phyloP scores from a whole-genome alignment of 1,140 invertebrate genomes.

The Drosophila dunni region DNA sequence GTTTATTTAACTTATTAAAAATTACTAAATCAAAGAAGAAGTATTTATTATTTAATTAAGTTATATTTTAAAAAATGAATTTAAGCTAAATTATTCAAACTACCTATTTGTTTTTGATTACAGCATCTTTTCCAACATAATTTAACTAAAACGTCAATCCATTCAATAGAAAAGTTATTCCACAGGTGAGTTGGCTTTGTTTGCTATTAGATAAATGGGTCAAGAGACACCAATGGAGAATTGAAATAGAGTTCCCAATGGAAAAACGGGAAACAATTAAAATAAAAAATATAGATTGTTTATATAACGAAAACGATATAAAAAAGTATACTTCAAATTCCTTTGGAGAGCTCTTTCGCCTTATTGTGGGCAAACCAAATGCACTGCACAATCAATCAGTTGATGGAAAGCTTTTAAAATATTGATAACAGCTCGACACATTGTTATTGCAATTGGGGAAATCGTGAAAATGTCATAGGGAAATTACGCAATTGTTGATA shows the following conservation, averaged over 20 bases:
- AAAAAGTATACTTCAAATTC: slow-evolving; percentile 37
- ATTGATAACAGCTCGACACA: slow-evolving; percentile 35
- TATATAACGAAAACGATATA: slow-evolving; percentile 41
- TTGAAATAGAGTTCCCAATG: slow-evolving; percentile 4
- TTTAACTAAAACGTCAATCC: background rate
- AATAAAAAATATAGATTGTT: slow-evolving; percentile 30
- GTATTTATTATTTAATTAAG: no score
- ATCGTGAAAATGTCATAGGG: no score
- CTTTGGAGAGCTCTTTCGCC: slow-evolving; percentile 15
- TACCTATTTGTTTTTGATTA: no score
- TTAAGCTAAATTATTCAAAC: no score
- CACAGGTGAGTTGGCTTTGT: slow-evolving; percentile 8
- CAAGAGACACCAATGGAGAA: slow-evolving; percentile 40
- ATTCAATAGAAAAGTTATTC: slow-evolving; percentile 12
- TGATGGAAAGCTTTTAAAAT: slow-evolving; percentile 76
- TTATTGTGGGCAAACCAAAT: slow-evolving; percentile 10
- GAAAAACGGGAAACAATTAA: slow-evolving; percentile 24
- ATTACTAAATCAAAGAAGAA: no score
- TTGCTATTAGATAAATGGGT: slow-evolving; percentile 34
- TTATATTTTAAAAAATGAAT: no score
- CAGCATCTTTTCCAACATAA: no score
- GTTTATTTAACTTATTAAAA: no score
- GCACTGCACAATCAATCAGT: slow-evolving; percentile 60
- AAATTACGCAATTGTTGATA: background rate
- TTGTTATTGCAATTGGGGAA: background rate